These are phyloP conservation scores for Hydrocynus forskahlii DNA, from an alignment of 2,797 vertebrate genomes.

Conservation along the genomic window DNA sequence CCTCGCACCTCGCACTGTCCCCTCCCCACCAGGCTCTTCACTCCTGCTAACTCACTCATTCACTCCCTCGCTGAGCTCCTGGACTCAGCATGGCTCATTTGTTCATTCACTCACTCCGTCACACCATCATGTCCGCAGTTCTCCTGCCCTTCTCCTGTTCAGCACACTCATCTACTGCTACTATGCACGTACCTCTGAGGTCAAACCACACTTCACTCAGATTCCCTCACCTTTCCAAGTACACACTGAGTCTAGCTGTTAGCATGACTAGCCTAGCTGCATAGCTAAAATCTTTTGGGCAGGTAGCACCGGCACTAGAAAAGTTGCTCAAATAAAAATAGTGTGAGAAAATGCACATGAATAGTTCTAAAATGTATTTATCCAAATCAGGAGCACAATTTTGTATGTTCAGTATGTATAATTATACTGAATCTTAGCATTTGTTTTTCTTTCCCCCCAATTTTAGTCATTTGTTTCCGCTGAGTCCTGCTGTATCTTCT, in stretches of 20 bases:
- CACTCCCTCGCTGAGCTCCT: slow-evolving; percentile 49
- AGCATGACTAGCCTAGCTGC: neutral
- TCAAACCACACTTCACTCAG: neutral
- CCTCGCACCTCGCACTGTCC: slow-evolving; percentile 76
- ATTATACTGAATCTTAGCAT: too few species aligned
- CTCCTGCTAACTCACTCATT: slow-evolving; percentile 13
- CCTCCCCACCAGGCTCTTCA: neutral
- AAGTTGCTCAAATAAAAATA: too few species aligned
- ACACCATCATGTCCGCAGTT: neutral
- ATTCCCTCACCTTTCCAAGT: neutral
- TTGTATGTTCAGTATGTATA: too few species aligned
- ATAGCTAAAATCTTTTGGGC: neutral
- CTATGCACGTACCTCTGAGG: neutral
- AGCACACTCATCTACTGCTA: slow-evolving; percentile 1
- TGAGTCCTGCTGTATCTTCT: slow-evolving; percentile 20
- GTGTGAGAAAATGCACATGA: too few species aligned
- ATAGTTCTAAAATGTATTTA: too few species aligned
- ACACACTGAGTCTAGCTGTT: neutral
- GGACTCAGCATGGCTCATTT: neutral
- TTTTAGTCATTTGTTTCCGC: slow-evolving; percentile 1
- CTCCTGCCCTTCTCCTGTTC: slow-evolving; percentile 12
- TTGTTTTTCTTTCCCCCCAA: too few species aligned
- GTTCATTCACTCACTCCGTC: slow-evolving; percentile 6
- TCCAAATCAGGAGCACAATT: too few species aligned
- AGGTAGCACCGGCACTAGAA: too few species aligned